These are phyloP conservation scores for Riparia riparia DNA, from an alignment of 2,113 vertebrate genomes.

Conservation along the genomic window DNA sequence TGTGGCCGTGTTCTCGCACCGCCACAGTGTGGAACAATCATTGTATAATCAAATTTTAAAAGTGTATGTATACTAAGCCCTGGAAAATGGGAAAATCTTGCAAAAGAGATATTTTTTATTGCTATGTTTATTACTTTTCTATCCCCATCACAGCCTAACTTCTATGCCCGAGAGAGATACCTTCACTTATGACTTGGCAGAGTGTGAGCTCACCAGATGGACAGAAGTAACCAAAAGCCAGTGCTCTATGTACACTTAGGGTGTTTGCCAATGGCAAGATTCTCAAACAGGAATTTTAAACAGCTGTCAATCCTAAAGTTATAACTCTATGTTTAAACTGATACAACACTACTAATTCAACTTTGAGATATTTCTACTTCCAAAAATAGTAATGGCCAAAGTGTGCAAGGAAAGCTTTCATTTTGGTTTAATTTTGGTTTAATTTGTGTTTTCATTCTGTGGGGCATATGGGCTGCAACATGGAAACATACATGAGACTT, in stretches of 20 bases:
- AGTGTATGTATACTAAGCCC: neutral
- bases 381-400: neutral
- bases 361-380: neutral
- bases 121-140: neutral
- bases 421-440: neutral
- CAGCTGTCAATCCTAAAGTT: constrained; percentile 43
- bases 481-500: neutral
- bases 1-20: neutral
- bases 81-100: neutral
- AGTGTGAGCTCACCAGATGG: constrained; percentile 58
- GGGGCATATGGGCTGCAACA: neutral
- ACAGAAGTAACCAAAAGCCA: constrained; percentile 40
- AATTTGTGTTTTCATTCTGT: neutral
- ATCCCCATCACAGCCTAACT: neutral
- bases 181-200: constrained; percentile 51
- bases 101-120: neutral
- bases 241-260: constrained; percentile 3
- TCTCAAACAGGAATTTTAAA: constrained; percentile 47
- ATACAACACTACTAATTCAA: neutral
- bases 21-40: neutral
- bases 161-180: neutral
- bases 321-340: neutral
- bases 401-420: neutral
- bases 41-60: neutral
- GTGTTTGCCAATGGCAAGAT: neutral